phyloP scores from a whole-genome alignment of 53 echinoderm and acorn worm species.

The Paracentrotus lividus region DNA sequence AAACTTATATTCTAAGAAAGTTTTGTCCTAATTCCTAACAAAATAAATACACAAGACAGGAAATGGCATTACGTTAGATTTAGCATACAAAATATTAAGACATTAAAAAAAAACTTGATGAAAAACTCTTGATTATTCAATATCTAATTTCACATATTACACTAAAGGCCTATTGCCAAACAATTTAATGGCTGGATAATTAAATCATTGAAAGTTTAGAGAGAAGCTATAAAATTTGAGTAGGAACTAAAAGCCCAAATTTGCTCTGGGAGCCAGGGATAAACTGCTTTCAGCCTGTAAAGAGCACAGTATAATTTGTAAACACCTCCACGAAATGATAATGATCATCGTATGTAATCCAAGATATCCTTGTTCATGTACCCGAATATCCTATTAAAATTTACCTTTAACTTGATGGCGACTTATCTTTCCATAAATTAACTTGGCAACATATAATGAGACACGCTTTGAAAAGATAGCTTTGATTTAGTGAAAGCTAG shows the following conservation, averaged over 20 bases:
- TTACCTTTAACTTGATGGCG: too few species aligned
- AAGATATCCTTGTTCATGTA: too few species aligned
- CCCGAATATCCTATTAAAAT: too few species aligned
- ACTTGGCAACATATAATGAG: too few species aligned
- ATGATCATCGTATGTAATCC: neutral
- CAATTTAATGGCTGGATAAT: neutral
- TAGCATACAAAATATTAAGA: neutral
- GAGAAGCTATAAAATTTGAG: neutral
- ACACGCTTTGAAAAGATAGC: neutral
- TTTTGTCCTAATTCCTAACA: neutral
- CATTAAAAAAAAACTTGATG: neutral
- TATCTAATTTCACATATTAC: neutral
- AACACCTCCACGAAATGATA: neutral
- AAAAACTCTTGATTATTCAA: conserved; percentile 4
- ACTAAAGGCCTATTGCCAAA: neutral
- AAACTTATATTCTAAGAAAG: conserved; percentile 22
- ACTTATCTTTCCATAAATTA: too few species aligned
- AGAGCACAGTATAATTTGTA: neutral
- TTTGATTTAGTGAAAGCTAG: neutral
- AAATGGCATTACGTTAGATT: neutral
- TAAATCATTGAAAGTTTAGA: neutral
- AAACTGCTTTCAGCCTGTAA: neutral
- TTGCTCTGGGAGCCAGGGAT: neutral
- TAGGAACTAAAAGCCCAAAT: neutral
- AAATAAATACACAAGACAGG: conserved; percentile 32